These are phyloP conservation scores for Diarsia mendica DNA, from an alignment of 2,888 invertebrate genomes.

Conservation along the genomic window DNA sequence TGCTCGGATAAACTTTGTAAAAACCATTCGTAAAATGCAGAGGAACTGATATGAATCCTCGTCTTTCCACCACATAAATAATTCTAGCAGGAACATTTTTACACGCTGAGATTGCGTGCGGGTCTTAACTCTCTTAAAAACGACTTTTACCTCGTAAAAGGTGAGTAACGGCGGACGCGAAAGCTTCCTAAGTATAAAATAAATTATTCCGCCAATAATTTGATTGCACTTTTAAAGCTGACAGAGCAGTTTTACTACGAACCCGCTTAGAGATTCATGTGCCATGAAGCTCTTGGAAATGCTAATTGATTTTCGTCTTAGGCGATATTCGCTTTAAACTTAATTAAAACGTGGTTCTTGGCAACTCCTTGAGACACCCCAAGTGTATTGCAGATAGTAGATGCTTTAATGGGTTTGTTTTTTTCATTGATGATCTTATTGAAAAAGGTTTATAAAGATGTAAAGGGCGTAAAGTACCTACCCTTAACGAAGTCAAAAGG, in stretches of 20 bases:
- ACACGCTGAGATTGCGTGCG: slow-evolving; percentile 83
- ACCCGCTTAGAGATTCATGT: slow-evolving; percentile 57
- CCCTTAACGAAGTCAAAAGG: too few species aligned
- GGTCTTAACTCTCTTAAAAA: slow-evolving; percentile 83
- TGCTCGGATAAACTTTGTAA: slow-evolving; percentile 50
- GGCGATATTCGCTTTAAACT: slow-evolving; percentile 33
- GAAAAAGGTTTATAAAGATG: neutral
- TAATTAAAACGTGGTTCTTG: slow-evolving; percentile 55
- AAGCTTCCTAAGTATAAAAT: slow-evolving; percentile 75
- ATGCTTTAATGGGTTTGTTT: slow-evolving; percentile 9
- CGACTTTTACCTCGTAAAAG: slow-evolving; percentile 84
- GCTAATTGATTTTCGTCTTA: slow-evolving; percentile 65
- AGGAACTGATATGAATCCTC: slow-evolving; percentile 72
- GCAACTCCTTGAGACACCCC: slow-evolving; percentile 42
- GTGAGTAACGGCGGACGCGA: slow-evolving; percentile 78
- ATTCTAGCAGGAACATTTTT: slow-evolving; percentile 75
- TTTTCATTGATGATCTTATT: slow-evolving; percentile 3
- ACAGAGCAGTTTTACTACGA: slow-evolving; percentile 58
- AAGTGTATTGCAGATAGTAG: slow-evolving; percentile 21
- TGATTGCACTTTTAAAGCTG: slow-evolving; percentile 75
- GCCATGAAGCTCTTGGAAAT: slow-evolving; percentile 53
- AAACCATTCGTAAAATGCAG: slow-evolving; percentile 55
- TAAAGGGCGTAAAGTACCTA: too few species aligned
- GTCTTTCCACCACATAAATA: slow-evolving; percentile 77
- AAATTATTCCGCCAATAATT: slow-evolving; percentile 78